phyloP scores from a whole-genome alignment of 1,140 invertebrate genomes.

The Pseudomyrmex sp. region DNA sequence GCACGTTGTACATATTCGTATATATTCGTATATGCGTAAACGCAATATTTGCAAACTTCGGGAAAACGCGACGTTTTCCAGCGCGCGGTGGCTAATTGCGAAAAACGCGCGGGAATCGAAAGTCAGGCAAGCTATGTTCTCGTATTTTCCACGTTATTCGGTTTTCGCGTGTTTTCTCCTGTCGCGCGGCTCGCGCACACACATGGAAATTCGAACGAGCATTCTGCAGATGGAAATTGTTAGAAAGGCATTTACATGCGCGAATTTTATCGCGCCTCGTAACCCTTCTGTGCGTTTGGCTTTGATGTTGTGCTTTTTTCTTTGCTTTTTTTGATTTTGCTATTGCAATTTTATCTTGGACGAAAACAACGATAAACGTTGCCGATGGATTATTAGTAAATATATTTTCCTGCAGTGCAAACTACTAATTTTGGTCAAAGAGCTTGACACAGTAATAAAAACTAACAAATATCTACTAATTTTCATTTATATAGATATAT shows the following conservation, averaged over 20 bases:
- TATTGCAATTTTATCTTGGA: conserved; percentile 27
- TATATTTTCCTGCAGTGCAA: conserved; percentile 20
- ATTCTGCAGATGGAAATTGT: conserved; percentile 48
- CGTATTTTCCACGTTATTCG: conserved; percentile 56
- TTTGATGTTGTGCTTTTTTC: conserved; percentile 37
- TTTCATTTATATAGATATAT: not conserved
- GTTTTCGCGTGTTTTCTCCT: conserved; percentile 53
- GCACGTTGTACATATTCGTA: not conserved
- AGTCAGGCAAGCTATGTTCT: conserved; percentile 4
- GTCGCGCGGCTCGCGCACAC: conserved; percentile 4
- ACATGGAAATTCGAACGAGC: conserved; percentile 38
- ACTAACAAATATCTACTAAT: not conserved
- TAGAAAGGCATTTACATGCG: conserved; percentile 54
- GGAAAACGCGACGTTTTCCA: conserved; percentile 40
- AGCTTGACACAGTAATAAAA: not conserved
- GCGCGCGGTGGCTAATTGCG: conserved; percentile 41
- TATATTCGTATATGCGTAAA: conserved; percentile 39
- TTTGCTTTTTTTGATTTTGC: conserved; percentile 1
- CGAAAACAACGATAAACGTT: conserved; percentile 18
- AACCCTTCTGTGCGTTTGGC: conserved; percentile 36
- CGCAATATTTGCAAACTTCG: conserved; percentile 42
- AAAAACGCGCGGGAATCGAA: conserved; percentile 55
- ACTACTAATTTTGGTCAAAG: not conserved
- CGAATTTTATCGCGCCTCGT: conserved; percentile 53
- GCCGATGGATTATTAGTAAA: conserved; percentile 37